Evolutionary conservation across 2,888 invertebrate genomes (phyloP).

Genomic region (Anthoptus insignis): DNA sequence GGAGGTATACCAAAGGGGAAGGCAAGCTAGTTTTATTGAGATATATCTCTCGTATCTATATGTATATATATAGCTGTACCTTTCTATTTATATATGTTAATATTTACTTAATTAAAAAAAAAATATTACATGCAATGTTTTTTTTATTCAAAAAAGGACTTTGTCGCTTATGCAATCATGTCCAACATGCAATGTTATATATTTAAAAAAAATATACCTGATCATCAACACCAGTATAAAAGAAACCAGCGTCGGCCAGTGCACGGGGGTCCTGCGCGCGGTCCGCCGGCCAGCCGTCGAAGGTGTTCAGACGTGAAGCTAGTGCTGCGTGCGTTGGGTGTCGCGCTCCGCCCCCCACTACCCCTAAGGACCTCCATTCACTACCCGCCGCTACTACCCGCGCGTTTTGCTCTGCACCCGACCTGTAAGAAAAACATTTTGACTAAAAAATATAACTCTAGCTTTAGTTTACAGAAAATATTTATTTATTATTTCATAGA

Average conservation of each 20-base stretch:
- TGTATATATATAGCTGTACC: too few species aligned
- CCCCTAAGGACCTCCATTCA: slow-evolving; percentile 73
- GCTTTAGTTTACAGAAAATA: background rate
- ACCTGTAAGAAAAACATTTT: slow-evolving; percentile 60
- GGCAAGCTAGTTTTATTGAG: too few species aligned
- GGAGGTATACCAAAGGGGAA: too few species aligned
- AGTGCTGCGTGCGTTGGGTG: slow-evolving; percentile 90
- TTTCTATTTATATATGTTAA: too few species aligned
- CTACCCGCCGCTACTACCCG: slow-evolving; percentile 67
- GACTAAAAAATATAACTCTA: background rate
- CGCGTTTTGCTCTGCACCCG: slow-evolving; percentile 74
- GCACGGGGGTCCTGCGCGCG: slow-evolving; percentile 92
- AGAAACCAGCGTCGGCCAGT: slow-evolving; percentile 96
- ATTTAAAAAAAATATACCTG: too few species aligned
- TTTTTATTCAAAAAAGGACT: too few species aligned
- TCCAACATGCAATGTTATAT: too few species aligned
- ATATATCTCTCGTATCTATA: too few species aligned
- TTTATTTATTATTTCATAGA: too few species aligned
- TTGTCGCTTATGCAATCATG: too few species aligned
- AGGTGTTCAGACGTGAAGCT: slow-evolving; percentile 90
- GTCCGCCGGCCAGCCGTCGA: slow-evolving; percentile 91
- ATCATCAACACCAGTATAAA: slow-evolving; percentile 91
- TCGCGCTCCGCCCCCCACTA: slow-evolving; percentile 79
- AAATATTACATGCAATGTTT: too few species aligned
- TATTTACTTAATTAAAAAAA: too few species aligned